Conservation (phyloP, 1,140 invertebrate species). For the Cepaea nemoralis region DNA sequence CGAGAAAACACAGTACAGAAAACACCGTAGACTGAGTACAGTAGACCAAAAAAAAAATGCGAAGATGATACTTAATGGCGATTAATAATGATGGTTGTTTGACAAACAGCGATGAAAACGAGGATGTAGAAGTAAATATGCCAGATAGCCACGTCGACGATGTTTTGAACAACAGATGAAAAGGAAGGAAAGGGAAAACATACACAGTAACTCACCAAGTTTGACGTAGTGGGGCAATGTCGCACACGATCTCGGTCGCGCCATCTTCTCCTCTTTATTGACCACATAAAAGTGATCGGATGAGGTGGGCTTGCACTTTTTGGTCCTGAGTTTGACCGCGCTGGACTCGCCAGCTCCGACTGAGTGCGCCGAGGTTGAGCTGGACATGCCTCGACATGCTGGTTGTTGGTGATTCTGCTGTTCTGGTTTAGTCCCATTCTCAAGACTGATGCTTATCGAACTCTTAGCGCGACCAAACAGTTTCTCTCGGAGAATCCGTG, state of each 20-base stretch:
- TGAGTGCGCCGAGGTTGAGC: constrained; percentile 15
- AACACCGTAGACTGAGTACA: no score
- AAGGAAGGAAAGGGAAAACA: no score
- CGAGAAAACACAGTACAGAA: no score
- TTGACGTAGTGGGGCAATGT: constrained; percentile 52
- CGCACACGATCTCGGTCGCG: constrained; percentile 45
- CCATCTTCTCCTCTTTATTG: constrained; percentile 42
- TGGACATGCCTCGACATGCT: neutral
- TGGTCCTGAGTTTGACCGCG: constrained; percentile 48
- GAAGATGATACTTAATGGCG: no score
- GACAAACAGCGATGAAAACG: no score
- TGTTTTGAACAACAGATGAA: no score
- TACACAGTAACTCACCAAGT: constrained; percentile 48
- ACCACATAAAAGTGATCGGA: constrained; percentile 44
- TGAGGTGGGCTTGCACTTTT: constrained; percentile 33
- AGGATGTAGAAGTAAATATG: no score
- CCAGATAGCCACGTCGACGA: no score
- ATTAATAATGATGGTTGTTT: neutral
- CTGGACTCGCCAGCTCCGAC: neutral
- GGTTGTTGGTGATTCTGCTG: neutral
- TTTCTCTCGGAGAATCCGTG: constrained; percentile 39
- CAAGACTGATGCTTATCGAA: constrained; percentile 43
- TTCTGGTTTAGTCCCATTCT: constrained; percentile 12
- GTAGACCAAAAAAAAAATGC: no score
- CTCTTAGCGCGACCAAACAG: constrained; percentile 47